Conservation (phyloP, 2,797 vertebrate genomes). For the Notamacropus eugenii region DNA sequence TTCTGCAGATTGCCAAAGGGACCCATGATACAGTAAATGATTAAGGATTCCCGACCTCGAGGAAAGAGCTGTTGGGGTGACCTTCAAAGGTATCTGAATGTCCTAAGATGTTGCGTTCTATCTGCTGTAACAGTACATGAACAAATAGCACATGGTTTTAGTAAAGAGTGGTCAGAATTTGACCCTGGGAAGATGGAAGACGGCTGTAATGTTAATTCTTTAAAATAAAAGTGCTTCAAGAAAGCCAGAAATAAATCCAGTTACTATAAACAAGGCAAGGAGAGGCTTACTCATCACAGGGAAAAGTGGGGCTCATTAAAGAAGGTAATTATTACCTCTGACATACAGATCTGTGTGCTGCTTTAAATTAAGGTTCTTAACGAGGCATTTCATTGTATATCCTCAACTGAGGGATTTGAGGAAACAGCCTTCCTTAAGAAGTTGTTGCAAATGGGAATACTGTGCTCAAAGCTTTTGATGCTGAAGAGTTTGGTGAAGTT, state of each 20-base stretch:
- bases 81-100: not conserved
- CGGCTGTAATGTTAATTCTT: conserved; percentile 32
- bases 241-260: conserved; percentile 66
- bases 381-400: conserved; percentile 72
- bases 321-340: conserved; percentile 67
- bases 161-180: conserved; percentile 43
- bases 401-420: conserved; percentile 50
- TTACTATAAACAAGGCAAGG: conserved; percentile 62
- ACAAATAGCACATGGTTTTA: conserved; percentile 34
- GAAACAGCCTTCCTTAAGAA: conserved; percentile 33
- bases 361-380: conserved; percentile 75
- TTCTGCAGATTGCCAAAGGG: not conserved
- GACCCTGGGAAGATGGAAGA: conserved; percentile 52
- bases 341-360: conserved; percentile 55
- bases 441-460: conserved; percentile 9
- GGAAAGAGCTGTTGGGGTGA: not conserved
- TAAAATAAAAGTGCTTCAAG: conserved; percentile 52
- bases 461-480: not conserved
- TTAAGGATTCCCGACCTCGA: not conserved
- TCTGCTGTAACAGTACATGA: conserved; percentile 47
- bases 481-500: conserved; percentile 22
- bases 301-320: conserved; percentile 64
- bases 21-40: not conserved
- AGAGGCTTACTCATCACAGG: conserved; percentile 60
- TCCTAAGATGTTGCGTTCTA: conserved; percentile 27